These are phyloP conservation scores for Dicaeum eximium DNA, from an alignment of 2,113 vertebrate genomes.

Conservation along the genomic window DNA sequence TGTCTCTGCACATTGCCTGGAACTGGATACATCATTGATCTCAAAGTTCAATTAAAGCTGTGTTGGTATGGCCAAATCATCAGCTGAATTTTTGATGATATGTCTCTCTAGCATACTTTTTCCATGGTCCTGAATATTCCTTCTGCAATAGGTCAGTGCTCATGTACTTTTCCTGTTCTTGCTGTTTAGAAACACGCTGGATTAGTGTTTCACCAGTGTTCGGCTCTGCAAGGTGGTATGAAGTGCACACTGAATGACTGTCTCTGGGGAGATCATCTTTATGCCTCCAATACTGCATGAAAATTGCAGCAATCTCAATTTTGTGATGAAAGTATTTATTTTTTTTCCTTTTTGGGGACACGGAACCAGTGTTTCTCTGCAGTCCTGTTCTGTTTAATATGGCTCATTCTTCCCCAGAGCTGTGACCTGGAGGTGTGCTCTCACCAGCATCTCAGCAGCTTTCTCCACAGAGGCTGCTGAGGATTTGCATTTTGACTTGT, in stretches of 20 bases:
- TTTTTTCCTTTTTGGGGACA: not conserved
- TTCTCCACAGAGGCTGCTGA: not conserved
- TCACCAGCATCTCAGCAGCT: not conserved
- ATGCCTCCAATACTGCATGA: not conserved
- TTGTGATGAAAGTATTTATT: not conserved
- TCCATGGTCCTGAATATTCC: not conserved
- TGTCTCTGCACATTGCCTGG: not conserved
- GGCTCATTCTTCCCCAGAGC: not conserved
- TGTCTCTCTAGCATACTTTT: not conserved
- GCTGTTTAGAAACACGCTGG: accelerated
- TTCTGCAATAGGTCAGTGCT: not conserved
- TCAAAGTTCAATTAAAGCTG: not conserved
- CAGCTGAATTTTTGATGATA: not conserved
- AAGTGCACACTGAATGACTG: not conserved
- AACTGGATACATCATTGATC: not conserved
- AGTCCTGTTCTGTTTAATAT: not conserved
- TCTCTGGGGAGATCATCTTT: not conserved
- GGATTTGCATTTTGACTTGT: not conserved
- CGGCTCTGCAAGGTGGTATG: accelerated
- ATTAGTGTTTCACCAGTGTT: not conserved
- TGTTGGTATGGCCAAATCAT: not conserved
- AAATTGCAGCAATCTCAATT: not conserved
- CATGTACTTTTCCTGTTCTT: not conserved
- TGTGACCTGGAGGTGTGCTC: not conserved
- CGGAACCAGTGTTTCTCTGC: not conserved